These are phyloP conservation scores for Ophioninae sp. DNA, from an alignment of 2,888 invertebrate species.

Conservation along the genomic window DNA sequence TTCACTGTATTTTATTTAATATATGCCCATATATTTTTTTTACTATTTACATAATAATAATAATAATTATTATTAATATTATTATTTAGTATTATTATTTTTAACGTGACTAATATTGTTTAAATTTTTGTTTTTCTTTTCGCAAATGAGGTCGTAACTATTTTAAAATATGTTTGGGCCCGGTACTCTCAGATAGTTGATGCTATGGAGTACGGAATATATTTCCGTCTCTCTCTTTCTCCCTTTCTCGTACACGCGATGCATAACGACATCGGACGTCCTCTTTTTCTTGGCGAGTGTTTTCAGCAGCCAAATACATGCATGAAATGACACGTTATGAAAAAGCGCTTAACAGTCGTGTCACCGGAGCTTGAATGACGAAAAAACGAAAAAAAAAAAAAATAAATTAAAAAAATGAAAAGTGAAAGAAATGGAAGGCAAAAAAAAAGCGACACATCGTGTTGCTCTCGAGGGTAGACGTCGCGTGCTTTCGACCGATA, in stretches of 20 bases:
- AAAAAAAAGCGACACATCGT: conserved; percentile 47
- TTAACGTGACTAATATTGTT: too few relatives aligned
- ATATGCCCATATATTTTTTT: too few relatives aligned
- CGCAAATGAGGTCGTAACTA: too few relatives aligned
- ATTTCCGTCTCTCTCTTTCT: conserved; percentile 16
- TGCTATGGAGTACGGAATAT: too few relatives aligned
- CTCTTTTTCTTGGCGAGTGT: not conserved
- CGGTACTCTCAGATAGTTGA: too few relatives aligned
- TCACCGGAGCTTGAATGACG: not conserved
- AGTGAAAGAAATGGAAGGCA: not conserved
- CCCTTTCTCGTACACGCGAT: not conserved
- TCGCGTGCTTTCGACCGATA: conserved; percentile 63
- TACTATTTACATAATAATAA: too few relatives aligned
- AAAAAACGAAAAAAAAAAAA: not conserved
- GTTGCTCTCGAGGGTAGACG: conserved; percentile 47
- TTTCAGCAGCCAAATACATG: conserved; percentile 20
- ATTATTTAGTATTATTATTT: too few relatives aligned
- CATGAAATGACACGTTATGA: conserved; percentile 43
- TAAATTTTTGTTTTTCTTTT: too few relatives aligned
- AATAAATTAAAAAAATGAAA: conserved; percentile 26
- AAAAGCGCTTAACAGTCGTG: conserved; percentile 37
- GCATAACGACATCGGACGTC: conserved; percentile 43
- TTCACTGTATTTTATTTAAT: too few relatives aligned
- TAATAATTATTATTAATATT: too few relatives aligned
- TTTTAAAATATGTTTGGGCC: too few relatives aligned